Conservation (phyloP, 1,140 invertebrate genomes). For the Coptotermes formosanus region DNA sequence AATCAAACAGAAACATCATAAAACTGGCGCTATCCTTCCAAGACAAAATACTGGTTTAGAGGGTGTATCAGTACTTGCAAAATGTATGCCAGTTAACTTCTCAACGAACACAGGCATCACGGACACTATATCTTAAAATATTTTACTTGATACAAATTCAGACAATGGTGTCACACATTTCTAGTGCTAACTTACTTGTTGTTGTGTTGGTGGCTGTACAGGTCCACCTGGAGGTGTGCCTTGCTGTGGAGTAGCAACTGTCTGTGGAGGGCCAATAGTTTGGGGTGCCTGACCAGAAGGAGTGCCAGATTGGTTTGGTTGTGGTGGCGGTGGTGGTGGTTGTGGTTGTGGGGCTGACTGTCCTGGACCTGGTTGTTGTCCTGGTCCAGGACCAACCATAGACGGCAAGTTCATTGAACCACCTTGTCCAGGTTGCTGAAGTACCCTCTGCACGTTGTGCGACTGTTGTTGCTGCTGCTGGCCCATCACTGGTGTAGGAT, state of each 20-base stretch:
- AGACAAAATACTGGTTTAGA: no score
- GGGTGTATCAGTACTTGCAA: no score
- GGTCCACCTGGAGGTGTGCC: not conserved
- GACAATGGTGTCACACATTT: no score
- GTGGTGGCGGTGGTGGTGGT: not conserved
- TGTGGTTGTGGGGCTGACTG: not conserved
- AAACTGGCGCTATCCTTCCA: no score
- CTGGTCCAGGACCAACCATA: slow-evolving; percentile 18
- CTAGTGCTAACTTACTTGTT: not conserved
- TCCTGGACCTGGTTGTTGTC: not conserved
- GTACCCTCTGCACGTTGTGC: not conserved
- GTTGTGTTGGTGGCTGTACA: not conserved
- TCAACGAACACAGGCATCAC: no score
- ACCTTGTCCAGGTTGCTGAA: not conserved
- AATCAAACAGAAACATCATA: no score
- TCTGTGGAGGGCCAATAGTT: not conserved
- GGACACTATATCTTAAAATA: no score
- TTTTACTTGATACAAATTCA: no score
- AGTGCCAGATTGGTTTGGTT: not conserved
- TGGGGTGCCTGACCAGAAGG: not conserved
- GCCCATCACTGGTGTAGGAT: not conserved
- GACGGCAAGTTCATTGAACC: not conserved
- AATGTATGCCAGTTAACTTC: no score
- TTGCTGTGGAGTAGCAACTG: not conserved
- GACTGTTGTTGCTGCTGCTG: slow-evolving; percentile 2